Conservation (phyloP, 2,113 vertebrate genomes). For the Pluvialis apricaria region DNA sequence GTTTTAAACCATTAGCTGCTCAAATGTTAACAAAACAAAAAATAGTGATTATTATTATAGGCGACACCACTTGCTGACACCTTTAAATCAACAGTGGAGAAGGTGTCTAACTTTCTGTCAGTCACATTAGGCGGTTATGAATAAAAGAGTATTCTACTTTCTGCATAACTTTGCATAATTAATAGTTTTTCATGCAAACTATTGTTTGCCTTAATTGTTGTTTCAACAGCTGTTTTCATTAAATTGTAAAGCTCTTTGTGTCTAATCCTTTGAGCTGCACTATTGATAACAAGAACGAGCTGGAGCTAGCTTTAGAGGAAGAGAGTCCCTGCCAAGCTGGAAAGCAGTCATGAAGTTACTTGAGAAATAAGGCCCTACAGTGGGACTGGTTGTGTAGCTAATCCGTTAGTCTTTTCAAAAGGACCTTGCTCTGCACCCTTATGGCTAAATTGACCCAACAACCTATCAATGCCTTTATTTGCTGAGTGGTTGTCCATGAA, state of each 20-base stretch:
- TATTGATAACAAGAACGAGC: slow-evolving; percentile 75
- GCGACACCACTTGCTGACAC: slow-evolving; percentile 45
- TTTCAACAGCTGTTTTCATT: slow-evolving; percentile 83
- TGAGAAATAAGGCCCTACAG: slow-evolving; percentile 76
- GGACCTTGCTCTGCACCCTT: slow-evolving; percentile 72
- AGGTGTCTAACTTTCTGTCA: slow-evolving; percentile 50
- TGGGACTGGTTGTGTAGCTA: slow-evolving; percentile 78
- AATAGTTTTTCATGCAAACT: slow-evolving; percentile 74
- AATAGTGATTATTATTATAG: slow-evolving; percentile 44
- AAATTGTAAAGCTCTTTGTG: slow-evolving; percentile 78
- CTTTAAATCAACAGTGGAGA: slow-evolving; percentile 52
- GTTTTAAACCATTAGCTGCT: slow-evolving; percentile 14
- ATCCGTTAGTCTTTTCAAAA: slow-evolving; percentile 81
- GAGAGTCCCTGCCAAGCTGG: slow-evolving; percentile 72
- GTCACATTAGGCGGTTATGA: slow-evolving; percentile 48
- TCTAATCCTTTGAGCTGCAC: slow-evolving; percentile 77
- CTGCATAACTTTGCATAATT: slow-evolving; percentile 79
- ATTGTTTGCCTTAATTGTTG: slow-evolving; percentile 79
- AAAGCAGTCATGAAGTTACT: slow-evolving; percentile 76
- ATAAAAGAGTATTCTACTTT: slow-evolving; percentile 70
- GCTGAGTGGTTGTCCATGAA: slow-evolving; percentile 79
- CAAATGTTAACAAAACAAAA: slow-evolving; percentile 36
- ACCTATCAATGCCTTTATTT: slow-evolving; percentile 84
- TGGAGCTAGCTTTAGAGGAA: slow-evolving; percentile 72
- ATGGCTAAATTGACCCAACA: slow-evolving; percentile 83